Evolutionary conservation across 2,797 vertebrate genomes (phyloP), one percentile per base, ranked within the genome.

Genomic region (Pseudomugil gertrudae): DNA sequence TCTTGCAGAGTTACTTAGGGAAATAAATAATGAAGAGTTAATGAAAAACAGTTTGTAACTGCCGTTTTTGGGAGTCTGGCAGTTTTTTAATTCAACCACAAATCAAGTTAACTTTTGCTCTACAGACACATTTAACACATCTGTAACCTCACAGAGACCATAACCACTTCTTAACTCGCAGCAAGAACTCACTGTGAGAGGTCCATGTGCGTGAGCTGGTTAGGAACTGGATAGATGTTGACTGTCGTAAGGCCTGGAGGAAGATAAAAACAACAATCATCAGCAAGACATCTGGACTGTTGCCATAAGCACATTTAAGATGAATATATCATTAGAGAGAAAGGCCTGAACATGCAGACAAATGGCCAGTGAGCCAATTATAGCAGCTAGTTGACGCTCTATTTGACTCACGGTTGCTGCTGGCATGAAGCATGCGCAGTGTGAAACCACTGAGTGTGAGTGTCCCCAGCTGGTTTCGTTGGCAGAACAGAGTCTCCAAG

Each of bases 401-500:
- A 54, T 70, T 72, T 52, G 50, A 91, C 96, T 88, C 91, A 99
- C 97, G 85, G 90, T 99, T 99, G 62, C 86, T 93, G 87, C 38
- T 91, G 87, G 95, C 95, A 10, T 95, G 93, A 58, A 99, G 92
- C 50, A 92, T 93, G 73, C 95, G 95, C 79, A 99, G 93, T n/a
- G 93, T 92, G 80, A 96, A 96, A 60, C 97, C 97, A 2, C 95
- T 95, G 79, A 98, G 92, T 0, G 94, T 95, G 74, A 99, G 93
- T 27, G 94, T 93, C 81, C 88, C 92, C 89, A 99, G 92, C 72
- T 93, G 94, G 90, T 98, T 99, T 62, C 95, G 93, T 68, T 98
- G 96, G 48, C 97, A 98, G 86, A 96, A 93, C 81, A 99, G 90
- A 69, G 94, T 95, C 87, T 98, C 96, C 93, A 99, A 90, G 89